Evolutionary conservation across 2,888 invertebrate species (phyloP).

Genomic region (Schrankia costaestrigalis): DNA sequence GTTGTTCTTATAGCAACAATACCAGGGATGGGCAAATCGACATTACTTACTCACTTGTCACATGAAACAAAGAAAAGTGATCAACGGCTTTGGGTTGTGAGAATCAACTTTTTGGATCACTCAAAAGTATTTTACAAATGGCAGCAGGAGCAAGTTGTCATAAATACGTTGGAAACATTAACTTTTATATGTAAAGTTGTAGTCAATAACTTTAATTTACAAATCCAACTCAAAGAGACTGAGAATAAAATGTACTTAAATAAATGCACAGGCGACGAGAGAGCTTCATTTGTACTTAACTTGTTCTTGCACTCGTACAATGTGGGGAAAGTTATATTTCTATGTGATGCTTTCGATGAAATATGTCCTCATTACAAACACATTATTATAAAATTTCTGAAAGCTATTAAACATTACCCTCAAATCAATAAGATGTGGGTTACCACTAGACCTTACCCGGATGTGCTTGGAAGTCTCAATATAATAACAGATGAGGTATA

Average conservation of each 20-base stretch:
- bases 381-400: constrained; percentile 2
- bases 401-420: constrained; percentile 1
- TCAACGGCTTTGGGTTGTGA: constrained; percentile 1
- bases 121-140: constrained; percentile 3
- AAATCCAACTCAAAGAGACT: neutral
- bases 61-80: constrained; percentile 1
- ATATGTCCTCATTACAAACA: constrained; percentile 8
- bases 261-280: neutral
- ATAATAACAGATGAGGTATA: constrained; percentile 11
- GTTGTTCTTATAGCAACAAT: constrained; percentile 1
- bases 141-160: neutral
- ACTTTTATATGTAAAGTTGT: constrained; percentile 2
- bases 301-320: constrained; percentile 8
- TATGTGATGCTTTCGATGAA: constrained; percentile 14
- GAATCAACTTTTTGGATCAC: constrained; percentile 4
- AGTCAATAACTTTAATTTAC: neutral
- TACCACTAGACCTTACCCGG: constrained; percentile 21
- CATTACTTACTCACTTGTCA: constrained; percentile 9
- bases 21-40: constrained; percentile 19
- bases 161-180: neutral
- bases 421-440: constrained; percentile 13
- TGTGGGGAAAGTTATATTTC: constrained; percentile 3
- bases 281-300: constrained; percentile 1
- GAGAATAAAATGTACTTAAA: neutral
- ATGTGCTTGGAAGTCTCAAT: constrained; percentile 13